These are phyloP conservation scores for Campylomormyrus tamandua DNA, from an alignment of 2,113 vertebrate species.

Conservation along the genomic window DNA sequence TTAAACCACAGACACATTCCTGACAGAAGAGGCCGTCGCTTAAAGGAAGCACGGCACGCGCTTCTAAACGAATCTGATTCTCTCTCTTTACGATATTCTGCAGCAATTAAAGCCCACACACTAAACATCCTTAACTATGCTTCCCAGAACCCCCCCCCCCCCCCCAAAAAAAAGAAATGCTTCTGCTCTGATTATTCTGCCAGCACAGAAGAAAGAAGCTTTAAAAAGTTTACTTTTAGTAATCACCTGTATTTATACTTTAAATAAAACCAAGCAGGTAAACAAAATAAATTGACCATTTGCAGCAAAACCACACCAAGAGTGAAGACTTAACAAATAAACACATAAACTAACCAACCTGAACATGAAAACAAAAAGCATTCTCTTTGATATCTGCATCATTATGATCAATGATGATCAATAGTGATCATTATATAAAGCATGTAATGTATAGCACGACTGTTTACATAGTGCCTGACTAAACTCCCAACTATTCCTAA, in stretches of 20 bases:
- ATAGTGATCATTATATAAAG: not conserved
- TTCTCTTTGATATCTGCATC: not conserved
- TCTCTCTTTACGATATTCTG: not conserved
- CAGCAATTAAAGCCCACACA: slow-evolving; percentile 1
- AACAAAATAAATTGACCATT: not conserved
- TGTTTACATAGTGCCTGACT: not conserved
- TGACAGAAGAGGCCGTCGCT: not conserved
- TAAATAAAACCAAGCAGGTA: not conserved
- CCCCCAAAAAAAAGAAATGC: no score
- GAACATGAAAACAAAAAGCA: not conserved
- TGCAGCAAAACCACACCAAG: not conserved
- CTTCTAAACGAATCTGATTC: not conserved
- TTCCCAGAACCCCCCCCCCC: not conserved
- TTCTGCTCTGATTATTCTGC: not conserved
- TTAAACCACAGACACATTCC: not conserved
- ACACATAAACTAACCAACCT: not conserved
- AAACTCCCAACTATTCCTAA: not conserved
- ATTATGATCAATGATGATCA: not conserved
- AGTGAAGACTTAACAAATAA: not conserved
- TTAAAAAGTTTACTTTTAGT: not conserved
- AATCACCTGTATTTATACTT: not conserved
- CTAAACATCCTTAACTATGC: not conserved
- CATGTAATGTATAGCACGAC: not conserved
- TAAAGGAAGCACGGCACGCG: not conserved
- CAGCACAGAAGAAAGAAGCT: not conserved